Evolutionary conservation across 2,888 invertebrate species (phyloP), one percentile per base, ranked within the genome.

Genomic region (Cinara cedri): DNA sequence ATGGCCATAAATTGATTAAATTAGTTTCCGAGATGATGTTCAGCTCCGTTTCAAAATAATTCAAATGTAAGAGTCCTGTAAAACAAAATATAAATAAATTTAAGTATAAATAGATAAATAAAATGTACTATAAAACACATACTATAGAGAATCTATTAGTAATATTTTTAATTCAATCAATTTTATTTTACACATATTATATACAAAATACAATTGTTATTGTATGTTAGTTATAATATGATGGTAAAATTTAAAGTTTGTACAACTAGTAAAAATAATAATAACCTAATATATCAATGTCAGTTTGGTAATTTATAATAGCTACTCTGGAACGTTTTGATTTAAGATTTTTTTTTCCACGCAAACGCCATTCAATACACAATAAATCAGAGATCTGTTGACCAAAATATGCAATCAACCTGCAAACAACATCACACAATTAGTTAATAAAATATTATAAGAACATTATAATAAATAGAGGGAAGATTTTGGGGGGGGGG

Each of bases 1-100:
- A 78, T 16, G 78, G 78, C 78, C 78, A 78, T 78, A 78, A 78
- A 13, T 46, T 68, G 21, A 8, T 51, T n/a, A 21, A 78, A 78
- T 78, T 68, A 42, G 10, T 49, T 21, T 78, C 44, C 9, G 68
- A 60, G 13, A 68, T 68, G 21, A 78, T 78, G 13, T 78, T 68
- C 16, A 78, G 21, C 34, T 78, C 76, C 3, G 19, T 68, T 0
- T 68, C 49, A 78, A 34, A 49, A 21, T 68, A 68, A 11, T 49
- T 14, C 21, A 78, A 60, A 66, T 78, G 76, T 16, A 78, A 60
- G 1, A 78, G 42, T 54, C 76, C 76, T 78, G 21, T 13, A 60
- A 60, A 66, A 60, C 13, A 60, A 3, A 68, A 26, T 26, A 16
- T 54, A 70, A 13, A 54, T 34, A 34, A n/a, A 34, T 34, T 34